Base-by-base conservation (phyloP, 2,113 vertebrate genomes). In the Salvator merianae region DNA sequence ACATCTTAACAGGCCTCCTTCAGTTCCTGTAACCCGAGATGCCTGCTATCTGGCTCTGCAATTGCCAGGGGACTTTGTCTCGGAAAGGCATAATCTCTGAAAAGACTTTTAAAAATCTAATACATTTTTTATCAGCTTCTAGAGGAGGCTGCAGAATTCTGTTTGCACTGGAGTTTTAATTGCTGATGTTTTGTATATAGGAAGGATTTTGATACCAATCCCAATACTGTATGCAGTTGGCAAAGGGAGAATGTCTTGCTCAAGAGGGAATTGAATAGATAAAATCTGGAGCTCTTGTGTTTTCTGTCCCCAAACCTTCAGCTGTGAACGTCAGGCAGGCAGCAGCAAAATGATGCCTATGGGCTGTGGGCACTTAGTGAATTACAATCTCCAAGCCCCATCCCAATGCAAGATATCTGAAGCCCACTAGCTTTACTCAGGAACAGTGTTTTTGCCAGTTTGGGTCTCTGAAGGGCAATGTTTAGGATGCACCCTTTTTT, bases 31-130 rank as follows among this genome's bases (percentile, higher is more conserved):
- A 81, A 87, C 87, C 87, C 32, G 83, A 81, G 85, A 82, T 82
- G 22, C 26, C 89, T 80, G 75, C 88, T 87, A 12, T 81, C 91
- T 88, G 86, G 82, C 75, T 92, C 88, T 87, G 86, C 85, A 89
- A 87, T 77, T 63, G 85, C 89, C 75, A 2, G 71, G 73, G 87
- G 63, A 70, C 18, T 63, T 73, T 2, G 70, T 30, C 85, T 47
- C 81, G 0, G 74, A 81, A 87, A 59, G 55, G 55, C 71, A 84
- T 83, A 87, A 85, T 89, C 79, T 90, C 88, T 90, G 66, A 18
- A 86, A 84, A 68, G 63, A 85, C 73, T 84, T 92, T 92, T 86
- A 75, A 59, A 59, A 59, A 77, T 86, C 84, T 26, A 24, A 83
- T 88, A 36, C 77, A 82, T 88, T 77, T 93, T 93, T 91, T 84